phyloP scores from a whole-genome alignment of 1,140 invertebrate genomes.

The Pissodes strobi region DNA sequence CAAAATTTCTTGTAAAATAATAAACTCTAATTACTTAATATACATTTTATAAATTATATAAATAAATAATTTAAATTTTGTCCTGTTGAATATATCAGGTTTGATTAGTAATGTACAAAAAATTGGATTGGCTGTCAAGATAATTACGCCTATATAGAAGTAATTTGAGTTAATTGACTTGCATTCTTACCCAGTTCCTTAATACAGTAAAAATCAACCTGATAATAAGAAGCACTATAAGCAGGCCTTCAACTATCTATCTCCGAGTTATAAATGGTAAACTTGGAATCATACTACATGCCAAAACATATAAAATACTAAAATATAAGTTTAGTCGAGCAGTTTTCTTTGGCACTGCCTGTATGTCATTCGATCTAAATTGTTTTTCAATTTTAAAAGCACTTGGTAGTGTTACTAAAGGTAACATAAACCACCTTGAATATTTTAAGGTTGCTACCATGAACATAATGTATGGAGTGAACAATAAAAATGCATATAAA shows the following conservation, averaged over 20 bases:
- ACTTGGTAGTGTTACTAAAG: constrained; percentile 80
- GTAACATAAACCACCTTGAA: constrained; percentile 86
- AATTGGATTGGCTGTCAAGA: too few relatives aligned
- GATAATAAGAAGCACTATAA: constrained; percentile 38
- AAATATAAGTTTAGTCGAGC: constrained; percentile 90
- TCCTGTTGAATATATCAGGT: too few relatives aligned
- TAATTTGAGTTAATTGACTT: neutral
- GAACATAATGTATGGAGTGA: constrained; percentile 89
- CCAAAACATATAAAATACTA: constrained; percentile 85
- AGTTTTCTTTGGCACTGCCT: constrained; percentile 82
- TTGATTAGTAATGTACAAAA: too few relatives aligned
- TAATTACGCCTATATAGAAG: too few relatives aligned
- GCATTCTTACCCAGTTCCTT: constrained; percentile 8
- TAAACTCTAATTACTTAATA: too few relatives aligned
- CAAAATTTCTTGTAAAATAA: too few relatives aligned
- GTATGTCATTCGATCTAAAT: constrained; percentile 79
- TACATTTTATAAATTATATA: too few relatives aligned
- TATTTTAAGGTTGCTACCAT: constrained; percentile 81
- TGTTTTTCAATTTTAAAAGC: constrained; percentile 90
- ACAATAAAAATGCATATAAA: constrained; percentile 87
- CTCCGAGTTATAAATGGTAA: constrained; percentile 59
- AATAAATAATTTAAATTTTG: too few relatives aligned
- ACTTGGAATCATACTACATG: constrained; percentile 67
- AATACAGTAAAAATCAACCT: constrained; percentile 39
- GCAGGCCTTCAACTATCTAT: constrained; percentile 42